These are phyloP conservation scores for Diarsia brunnea DNA, from an alignment of 2,888 invertebrate genomes.

Conservation along the genomic window DNA sequence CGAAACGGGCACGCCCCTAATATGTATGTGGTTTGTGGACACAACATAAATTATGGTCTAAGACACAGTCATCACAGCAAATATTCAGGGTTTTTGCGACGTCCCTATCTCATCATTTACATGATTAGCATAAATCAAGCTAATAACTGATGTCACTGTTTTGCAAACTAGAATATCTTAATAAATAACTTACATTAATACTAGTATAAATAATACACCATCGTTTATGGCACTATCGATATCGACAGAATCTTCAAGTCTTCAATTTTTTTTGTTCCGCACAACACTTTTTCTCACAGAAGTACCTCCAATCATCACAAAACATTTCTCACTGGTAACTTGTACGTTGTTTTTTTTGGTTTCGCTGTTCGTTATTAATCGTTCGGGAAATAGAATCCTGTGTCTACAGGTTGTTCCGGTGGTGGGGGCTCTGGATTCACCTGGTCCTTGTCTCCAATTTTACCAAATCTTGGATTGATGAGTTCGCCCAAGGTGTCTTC, in stretches of 20 bases:
- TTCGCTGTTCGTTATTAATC: conserved; percentile 50
- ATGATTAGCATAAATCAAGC: conserved; percentile 24
- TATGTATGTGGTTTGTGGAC: conserved; percentile 23
- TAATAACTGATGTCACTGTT: conserved; percentile 27
- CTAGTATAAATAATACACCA: conserved; percentile 50
- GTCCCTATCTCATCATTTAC: conserved; percentile 5
- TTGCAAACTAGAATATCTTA: conserved; percentile 21
- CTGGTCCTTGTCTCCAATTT: conserved; percentile 11
- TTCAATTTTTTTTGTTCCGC: conserved; percentile 23
- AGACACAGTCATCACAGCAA: conserved; percentile 17
- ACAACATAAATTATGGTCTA: conserved; percentile 41
- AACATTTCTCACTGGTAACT: conserved; percentile 58
- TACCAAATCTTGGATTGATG: conserved; percentile 66
- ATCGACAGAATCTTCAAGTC: conserved; percentile 24
- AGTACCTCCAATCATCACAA: conserved; percentile 9
- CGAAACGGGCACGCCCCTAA: conserved; percentile 1
- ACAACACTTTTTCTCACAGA: conserved; percentile 28
- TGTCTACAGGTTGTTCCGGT: neutral
- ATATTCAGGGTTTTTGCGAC: conserved; percentile 19
- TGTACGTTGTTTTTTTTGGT: neutral
- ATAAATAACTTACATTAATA: conserved; percentile 36
- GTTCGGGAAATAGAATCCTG: conserved; percentile 67
- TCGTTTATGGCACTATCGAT: conserved; percentile 53
- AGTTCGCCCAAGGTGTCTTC: conserved; percentile 67
- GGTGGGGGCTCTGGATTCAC: neutral